A percentile compares a stretch with the other conserved stretches of the same genome.
These are phyloP conservation scores for Aplysia californica DNA, from an alignment of 1,140 invertebrate genomes.

Conservation along the genomic window DNA sequence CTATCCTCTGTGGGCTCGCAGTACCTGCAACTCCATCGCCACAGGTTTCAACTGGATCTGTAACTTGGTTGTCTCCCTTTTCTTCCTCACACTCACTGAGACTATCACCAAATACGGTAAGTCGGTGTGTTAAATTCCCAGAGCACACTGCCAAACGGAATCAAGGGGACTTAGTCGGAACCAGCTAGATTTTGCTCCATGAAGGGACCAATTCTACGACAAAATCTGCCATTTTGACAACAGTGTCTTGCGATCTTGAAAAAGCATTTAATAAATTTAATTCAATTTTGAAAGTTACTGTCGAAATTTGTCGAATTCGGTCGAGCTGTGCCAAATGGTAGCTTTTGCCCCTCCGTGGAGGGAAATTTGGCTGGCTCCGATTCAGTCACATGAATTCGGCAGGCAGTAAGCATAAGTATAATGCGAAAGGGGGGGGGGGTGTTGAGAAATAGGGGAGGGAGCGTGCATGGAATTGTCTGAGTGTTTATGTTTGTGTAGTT, in stretches of 20 bases:
- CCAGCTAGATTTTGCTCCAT: background rate
- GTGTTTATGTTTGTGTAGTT: too few species aligned
- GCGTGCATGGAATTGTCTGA: too few species aligned
- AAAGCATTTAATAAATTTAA: background rate
- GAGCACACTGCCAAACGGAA: background rate
- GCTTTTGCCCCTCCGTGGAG: too few species aligned
- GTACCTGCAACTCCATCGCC: constrained; percentile 71
- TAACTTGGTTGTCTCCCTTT: constrained; percentile 74
- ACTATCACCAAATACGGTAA: constrained; percentile 70
- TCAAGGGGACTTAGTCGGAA: background rate
- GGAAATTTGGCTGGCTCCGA: too few species aligned
- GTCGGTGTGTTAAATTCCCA: constrained; percentile 3
- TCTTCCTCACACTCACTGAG: constrained; percentile 71
- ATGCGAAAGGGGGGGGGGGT: too few species aligned
- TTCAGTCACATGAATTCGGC: too few species aligned
- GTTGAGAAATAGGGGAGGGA: too few species aligned
- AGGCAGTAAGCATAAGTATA: too few species aligned
- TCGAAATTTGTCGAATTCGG: too few species aligned
- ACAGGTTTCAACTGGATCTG: constrained; percentile 73
- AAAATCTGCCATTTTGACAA: background rate
- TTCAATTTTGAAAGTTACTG: background rate
- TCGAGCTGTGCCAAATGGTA: too few species aligned
- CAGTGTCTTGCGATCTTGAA: background rate
- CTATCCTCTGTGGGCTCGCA: constrained; percentile 74
- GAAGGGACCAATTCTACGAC: background rate